These are phyloP conservation scores for Stictonetta naevosa DNA, from an alignment of 2,113 vertebrate species.

Conservation along the genomic window DNA sequence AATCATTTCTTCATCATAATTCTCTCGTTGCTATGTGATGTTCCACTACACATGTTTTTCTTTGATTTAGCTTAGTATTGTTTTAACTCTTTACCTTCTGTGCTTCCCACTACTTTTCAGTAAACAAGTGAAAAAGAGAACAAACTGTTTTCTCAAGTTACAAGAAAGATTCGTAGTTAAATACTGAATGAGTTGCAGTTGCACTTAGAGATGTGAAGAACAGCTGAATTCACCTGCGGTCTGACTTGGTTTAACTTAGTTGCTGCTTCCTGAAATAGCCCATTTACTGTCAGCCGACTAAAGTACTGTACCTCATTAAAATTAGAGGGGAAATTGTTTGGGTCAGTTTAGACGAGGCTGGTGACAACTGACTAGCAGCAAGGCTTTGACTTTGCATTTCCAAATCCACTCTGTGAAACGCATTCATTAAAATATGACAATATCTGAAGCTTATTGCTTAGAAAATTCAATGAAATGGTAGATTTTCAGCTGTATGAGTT, in stretches of 20 bases:
- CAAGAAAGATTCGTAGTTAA: not conserved
- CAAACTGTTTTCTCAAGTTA: not conserved
- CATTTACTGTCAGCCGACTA: not conserved
- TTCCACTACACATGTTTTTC: not conserved
- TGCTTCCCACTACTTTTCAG: not conserved
- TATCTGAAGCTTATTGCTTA: slow-evolving; percentile 4
- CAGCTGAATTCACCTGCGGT: not conserved
- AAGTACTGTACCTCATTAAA: not conserved
- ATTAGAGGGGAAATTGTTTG: not conserved
- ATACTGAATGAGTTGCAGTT: not conserved
- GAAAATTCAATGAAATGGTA: not conserved
- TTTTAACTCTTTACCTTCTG: slow-evolving; percentile 51
- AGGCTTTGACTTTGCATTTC: slow-evolving; percentile 35
- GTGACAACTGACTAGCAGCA: not conserved
- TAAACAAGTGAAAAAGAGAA: not conserved
- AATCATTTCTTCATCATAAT: slow-evolving; percentile 53
- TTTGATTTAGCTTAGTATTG: slow-evolving; percentile 47
- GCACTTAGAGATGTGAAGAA: not conserved
- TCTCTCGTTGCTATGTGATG: slow-evolving; percentile 30
- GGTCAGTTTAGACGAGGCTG: slow-evolving; percentile 28
- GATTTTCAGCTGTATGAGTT: not conserved
- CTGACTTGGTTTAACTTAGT: not conserved
- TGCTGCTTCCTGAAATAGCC: not conserved
- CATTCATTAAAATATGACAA: not conserved
- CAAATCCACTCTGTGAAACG: not conserved